phyloP scores from a whole-genome alignment of 2,113 vertebrate genomes.

The Brachypteracias leptosomus region DNA sequence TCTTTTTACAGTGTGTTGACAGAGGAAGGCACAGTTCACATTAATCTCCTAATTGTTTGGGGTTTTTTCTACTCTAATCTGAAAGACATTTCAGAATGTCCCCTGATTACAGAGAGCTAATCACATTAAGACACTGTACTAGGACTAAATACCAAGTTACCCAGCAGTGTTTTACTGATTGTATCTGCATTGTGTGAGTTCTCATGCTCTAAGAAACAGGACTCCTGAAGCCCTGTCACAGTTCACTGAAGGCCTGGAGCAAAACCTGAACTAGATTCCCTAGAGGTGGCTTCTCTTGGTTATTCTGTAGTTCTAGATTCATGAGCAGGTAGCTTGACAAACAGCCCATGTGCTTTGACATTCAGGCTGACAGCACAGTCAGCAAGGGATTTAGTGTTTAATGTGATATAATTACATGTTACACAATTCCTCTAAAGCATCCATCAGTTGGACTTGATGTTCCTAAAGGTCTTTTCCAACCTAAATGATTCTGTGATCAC shows the following conservation, averaged over 20 bases:
- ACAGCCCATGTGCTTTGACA: neutral
- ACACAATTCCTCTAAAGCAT: neutral
- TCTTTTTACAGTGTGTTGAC: neutral
- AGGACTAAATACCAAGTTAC: neutral
- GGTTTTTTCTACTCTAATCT: neutral
- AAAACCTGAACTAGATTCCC: neutral
- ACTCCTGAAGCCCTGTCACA: neutral
- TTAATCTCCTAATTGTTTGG: neutral
- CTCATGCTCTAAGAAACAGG: neutral
- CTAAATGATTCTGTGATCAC: no score
- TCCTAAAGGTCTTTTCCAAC: no score
- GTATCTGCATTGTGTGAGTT: neutral
- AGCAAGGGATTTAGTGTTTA: neutral
- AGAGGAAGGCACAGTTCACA: neutral
- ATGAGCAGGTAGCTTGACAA: neutral
- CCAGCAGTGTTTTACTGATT: neutral
- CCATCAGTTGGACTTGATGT: no score
- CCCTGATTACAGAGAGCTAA: neutral
- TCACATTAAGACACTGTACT: neutral
- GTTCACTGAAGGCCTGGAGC: neutral
- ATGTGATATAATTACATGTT: neutral
- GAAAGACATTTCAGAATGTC: neutral
- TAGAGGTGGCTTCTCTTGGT: neutral
- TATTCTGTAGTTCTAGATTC: neutral
- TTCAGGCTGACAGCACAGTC: neutral